Evolutionary conservation across 1,140 invertebrate species (phyloP).

Genomic region (Homalodisca vitripennis): DNA sequence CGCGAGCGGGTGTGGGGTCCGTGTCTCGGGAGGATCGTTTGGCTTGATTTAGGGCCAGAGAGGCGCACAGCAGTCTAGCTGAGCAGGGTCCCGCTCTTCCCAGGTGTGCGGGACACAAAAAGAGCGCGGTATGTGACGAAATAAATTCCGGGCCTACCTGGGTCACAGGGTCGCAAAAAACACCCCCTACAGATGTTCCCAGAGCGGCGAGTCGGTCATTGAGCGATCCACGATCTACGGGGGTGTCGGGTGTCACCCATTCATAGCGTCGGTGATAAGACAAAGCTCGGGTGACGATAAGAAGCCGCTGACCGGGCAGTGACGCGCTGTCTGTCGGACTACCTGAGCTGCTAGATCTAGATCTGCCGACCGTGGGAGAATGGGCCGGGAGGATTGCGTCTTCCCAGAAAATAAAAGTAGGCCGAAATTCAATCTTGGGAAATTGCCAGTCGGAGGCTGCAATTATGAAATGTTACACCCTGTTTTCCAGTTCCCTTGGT

Average conservation of each 20-base stretch:
- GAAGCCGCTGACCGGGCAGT: neutral
- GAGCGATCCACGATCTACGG: no score
- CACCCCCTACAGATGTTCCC: constrained; percentile 14
- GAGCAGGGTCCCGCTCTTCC: neutral
- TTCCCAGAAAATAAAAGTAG: neutral
- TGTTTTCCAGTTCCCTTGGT: no score
- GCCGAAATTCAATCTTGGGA: neutral
- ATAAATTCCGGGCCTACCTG: constrained; percentile 24
- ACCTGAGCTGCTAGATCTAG: neutral
- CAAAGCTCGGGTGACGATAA: neutral
- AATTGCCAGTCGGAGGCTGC: no score
- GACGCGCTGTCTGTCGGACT: neutral
- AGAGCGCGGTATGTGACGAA: constrained; percentile 23
- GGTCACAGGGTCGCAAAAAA: constrained; percentile 16
- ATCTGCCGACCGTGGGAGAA: neutral
- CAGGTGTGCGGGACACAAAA: neutral
- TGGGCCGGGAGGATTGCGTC: neutral
- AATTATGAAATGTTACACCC: no score
- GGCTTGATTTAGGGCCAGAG: no score
- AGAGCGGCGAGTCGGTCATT: constrained; percentile 2
- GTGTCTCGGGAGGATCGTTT: no score
- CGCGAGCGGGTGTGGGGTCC: neutral
- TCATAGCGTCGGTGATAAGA: neutral
- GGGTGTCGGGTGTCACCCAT: neutral
- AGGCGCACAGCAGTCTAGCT: constrained; percentile 21